Base-by-base conservation (phyloP, 1,140 invertebrate genomes). In the Atopsyche davidsoni region DNA sequence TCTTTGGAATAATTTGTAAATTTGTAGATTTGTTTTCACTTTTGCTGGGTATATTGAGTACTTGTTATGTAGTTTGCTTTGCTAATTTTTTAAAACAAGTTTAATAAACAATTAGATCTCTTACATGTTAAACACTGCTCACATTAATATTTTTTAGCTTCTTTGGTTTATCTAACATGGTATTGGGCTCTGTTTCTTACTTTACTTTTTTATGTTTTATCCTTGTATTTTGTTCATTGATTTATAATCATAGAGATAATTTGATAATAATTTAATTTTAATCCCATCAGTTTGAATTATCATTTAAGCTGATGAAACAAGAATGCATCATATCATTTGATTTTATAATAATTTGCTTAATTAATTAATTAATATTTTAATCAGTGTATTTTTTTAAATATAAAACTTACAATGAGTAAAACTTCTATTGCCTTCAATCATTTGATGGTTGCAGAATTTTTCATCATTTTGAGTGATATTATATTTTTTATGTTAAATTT, bases 251-350 rank as follows among this genome's bases (percentile, higher is more conserved):
- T 41, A 42, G 44, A 51, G 28, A n/a, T 11, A 50, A 19, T 23
- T 13, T 36, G 17, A 18, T 16, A n/a, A 10, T 50, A 43, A 43
- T 43, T 13, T 44, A 31, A 38, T 46, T 57, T 40, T 42, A 32
- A 57, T 41, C 23, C 45, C 53, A 34, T 45, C 46, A 9, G 22
- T 17, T 35, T 23, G 13, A 42, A 2, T 34, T 10, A 48, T 45
- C 17, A 31, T 43, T 25, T 21, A 4, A 28, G 44, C 11, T 14
- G 31, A 45, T 51, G 48, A 49, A 45, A 70, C 72, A 74, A 73
- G 72, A 74, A 74, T 74, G 62, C 66, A 67, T 73, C 72, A 74
- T 74, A 74, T 74, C 72, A 74, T 74, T 74, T 74, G 66, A 67
- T 72, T 71, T 72, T 66, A 70, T 64, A 62, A 64, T 51, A 40